Evolutionary conservation across 2,888 invertebrate species (phyloP).

Genomic region (Octonoba sinensis): DNA sequence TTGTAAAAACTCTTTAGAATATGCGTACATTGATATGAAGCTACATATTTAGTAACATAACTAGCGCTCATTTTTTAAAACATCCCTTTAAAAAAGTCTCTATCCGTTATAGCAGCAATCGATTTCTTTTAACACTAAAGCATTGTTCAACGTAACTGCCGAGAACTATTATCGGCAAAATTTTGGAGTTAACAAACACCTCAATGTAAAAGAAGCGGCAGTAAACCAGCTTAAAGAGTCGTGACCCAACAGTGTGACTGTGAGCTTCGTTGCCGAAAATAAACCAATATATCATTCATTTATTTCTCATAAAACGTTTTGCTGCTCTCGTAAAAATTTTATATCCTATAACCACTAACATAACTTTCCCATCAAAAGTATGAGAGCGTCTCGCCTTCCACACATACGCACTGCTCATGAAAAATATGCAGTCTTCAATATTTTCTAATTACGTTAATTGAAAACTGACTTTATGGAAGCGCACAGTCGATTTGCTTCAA

Average conservation of each 20-base stretch:
- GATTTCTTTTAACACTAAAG: too few species aligned
- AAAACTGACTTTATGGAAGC: conserved; percentile 11
- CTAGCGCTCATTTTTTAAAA: too few species aligned
- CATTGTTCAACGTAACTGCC: too few species aligned
- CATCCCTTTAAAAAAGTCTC: too few species aligned
- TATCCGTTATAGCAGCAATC: too few species aligned
- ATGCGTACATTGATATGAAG: too few species aligned
- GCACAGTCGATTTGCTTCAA: too few species aligned
- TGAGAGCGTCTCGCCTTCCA: background rate
- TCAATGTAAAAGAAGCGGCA: conserved; percentile 9
- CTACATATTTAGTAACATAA: too few species aligned
- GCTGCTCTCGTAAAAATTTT: conserved; percentile 60
- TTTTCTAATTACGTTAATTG: conserved; percentile 41
- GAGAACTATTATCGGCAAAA: too few species aligned
- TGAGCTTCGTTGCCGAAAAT: conserved; percentile 48
- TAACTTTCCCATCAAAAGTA: conserved; percentile 53
- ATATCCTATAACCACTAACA: conserved; percentile 58
- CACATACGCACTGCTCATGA: background rate
- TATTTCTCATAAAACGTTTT: conserved; percentile 59
- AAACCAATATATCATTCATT: conserved; percentile 61
- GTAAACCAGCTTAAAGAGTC: conserved; percentile 20
- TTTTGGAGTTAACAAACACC: conserved; percentile 14
- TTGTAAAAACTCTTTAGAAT: too few species aligned
- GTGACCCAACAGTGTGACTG: conserved; percentile 43
- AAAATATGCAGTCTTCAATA: background rate